These are phyloP conservation scores for Monopterus albus DNA, from an alignment of 2,113 vertebrate species.

Conservation along the genomic window DNA sequence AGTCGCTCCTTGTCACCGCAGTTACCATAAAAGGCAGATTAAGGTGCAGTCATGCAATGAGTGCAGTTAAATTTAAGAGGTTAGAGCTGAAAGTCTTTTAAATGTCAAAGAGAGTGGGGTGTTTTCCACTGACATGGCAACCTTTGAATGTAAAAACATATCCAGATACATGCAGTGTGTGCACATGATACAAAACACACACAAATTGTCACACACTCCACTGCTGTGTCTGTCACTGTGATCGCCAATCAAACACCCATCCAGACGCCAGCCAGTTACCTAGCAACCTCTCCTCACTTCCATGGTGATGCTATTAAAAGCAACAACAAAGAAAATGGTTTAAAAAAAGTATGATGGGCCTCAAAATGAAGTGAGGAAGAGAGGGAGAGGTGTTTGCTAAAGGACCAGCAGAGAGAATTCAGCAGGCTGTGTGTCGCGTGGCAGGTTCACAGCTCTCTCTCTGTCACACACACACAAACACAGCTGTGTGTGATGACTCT, in stretches of 20 bases:
- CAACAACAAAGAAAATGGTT: slow-evolving; percentile 60
- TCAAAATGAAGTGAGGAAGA: slow-evolving; percentile 56
- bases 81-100: neutral
- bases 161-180: neutral
- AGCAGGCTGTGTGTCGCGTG: neutral
- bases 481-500: no score
- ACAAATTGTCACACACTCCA: slow-evolving; percentile 3
- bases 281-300: slow-evolving; percentile 81
- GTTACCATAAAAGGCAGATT: slow-evolving; percentile 8
- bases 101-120: neutral
- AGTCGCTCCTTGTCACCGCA: slow-evolving; percentile 55
- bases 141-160: slow-evolving; percentile 1
- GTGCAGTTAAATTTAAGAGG: neutral
- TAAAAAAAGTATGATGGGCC: slow-evolving; percentile 49
- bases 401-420: slow-evolving; percentile 20
- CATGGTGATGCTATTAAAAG: slow-evolving; percentile 83
- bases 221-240: slow-evolving; percentile 61
- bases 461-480: slow-evolving; percentile 4
- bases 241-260: slow-evolving; percentile 71
- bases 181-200: slow-evolving; percentile 17
- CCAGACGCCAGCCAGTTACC: slow-evolving; percentile 82
- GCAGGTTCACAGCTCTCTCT: slow-evolving; percentile 9
- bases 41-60: slow-evolving; percentile 1
- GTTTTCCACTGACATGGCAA: neutral
- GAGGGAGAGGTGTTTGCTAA: slow-evolving; percentile 46